A percentile compares a stretch with the other conserved stretches of the same genome.
Conservation (phyloP, 2,113 vertebrate genomes). For the Xyliphius kryptos region DNA sequence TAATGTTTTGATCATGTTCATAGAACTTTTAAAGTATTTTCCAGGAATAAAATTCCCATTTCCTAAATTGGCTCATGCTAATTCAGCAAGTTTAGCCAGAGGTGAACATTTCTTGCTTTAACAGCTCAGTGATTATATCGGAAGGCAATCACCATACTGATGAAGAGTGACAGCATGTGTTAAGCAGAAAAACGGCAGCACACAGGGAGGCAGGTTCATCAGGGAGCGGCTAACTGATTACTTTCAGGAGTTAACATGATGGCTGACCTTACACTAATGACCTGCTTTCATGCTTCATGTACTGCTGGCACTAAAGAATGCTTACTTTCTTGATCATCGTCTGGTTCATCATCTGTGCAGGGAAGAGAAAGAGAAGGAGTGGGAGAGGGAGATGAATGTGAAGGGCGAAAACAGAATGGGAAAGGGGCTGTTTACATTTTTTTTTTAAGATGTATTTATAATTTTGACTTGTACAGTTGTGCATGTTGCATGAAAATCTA, state of each 20-base stretch:
- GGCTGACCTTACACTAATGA: slow-evolving; percentile 33
- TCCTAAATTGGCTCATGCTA: not conserved
- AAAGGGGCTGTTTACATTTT: not conserved
- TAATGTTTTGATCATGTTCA: not conserved
- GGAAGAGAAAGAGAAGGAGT: too few species aligned
- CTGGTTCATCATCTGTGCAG: slow-evolving; percentile 46
- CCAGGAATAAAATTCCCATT: not conserved
- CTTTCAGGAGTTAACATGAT: slow-evolving; percentile 56
- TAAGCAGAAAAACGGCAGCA: slow-evolving; percentile 36
- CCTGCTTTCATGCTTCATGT: slow-evolving; percentile 23
- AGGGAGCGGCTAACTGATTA: slow-evolving; percentile 60
- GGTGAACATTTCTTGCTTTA: slow-evolving; percentile 36
- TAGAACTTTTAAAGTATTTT: not conserved
- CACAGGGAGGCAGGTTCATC: slow-evolving; percentile 43
- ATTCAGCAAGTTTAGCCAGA: slow-evolving; percentile 4
- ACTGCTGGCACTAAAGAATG: slow-evolving; percentile 25
- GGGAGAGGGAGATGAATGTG: slow-evolving; percentile 11
- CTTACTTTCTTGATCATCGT: slow-evolving; percentile 31
- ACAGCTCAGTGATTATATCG: slow-evolving; percentile 61
- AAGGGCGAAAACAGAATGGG: not conserved
- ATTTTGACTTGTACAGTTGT: too few species aligned
- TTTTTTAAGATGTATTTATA: too few species aligned
- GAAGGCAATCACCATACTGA: slow-evolving; percentile 53
- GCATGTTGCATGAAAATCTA: not conserved
- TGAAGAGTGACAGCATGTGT: slow-evolving; percentile 59